phyloP scores from a whole-genome alignment of 2,113 vertebrate species.

The Eira barbara region DNA sequence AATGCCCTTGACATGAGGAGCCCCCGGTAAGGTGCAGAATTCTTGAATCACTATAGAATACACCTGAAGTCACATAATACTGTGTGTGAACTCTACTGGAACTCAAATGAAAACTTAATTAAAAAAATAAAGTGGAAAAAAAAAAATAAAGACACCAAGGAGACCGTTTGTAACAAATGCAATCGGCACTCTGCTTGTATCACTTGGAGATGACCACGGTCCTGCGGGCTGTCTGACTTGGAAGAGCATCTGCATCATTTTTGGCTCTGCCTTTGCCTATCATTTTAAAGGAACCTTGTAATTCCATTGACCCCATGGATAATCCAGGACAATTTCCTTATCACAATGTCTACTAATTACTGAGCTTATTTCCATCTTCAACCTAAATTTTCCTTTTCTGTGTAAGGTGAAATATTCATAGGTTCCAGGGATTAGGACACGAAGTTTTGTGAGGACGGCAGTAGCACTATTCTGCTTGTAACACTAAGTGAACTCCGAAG shows the following conservation, averaged over 20 bases:
- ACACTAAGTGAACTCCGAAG: background rate
- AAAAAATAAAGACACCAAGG: background rate
- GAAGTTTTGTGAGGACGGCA: accelerated
- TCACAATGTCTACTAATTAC: background rate
- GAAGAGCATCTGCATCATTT: background rate
- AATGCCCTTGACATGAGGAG: background rate
- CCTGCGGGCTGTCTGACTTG: background rate
- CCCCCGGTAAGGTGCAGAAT: background rate
- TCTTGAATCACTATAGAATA: background rate
- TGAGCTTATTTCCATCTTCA: background rate
- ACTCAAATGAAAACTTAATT: background rate
- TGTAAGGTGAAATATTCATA: background rate
- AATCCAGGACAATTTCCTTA: background rate
- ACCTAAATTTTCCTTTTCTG: background rate
- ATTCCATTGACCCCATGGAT: background rate
- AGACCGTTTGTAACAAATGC: background rate
- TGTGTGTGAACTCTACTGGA: background rate
- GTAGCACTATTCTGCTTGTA: background rate
- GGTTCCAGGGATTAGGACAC: too few relatives aligned
- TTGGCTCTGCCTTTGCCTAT: background rate
- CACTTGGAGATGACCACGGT: background rate
- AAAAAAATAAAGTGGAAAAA: background rate
- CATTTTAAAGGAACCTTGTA: background rate
- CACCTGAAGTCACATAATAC: background rate
- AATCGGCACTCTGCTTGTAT: background rate